Conservation (phyloP, 2,888 invertebrate genomes). For the Lasiommata megera region DNA sequence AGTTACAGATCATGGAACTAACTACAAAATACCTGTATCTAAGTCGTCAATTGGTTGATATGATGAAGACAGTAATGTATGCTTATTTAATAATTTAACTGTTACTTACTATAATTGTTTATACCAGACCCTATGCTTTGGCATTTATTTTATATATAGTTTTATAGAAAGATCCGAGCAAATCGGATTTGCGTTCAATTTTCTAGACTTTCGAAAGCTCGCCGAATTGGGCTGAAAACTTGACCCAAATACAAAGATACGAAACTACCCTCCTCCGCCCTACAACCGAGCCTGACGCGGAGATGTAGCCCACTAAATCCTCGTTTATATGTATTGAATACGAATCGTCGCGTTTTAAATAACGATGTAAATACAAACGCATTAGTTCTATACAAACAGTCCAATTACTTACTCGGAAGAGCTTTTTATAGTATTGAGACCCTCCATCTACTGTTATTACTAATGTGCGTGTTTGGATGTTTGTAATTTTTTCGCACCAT, state of each 20-base stretch:
- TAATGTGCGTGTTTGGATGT: no score
- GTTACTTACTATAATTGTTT: no score
- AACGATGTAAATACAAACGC: not conserved
- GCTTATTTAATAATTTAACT: no score
- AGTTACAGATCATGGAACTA: no score
- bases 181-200: slow-evolving; percentile 78
- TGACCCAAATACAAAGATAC: slow-evolving; percentile 57
- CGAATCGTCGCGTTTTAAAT: not conserved
- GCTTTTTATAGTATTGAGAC: no score
- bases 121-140: no score
- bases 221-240: slow-evolving; percentile 55
- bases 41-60: no score
- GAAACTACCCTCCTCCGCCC: slow-evolving; percentile 53
- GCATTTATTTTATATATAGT: no score
- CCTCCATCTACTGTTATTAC: no score
- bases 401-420: not conserved
- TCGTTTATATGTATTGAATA: slow-evolving; percentile 25
- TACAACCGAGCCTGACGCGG: slow-evolving; percentile 54
- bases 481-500: no score
- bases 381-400: not conserved
- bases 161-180: slow-evolving; percentile 34
- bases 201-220: slow-evolving; percentile 67
- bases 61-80: no score
- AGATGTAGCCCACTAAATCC: slow-evolving; percentile 56
- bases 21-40: no score